Evolutionary conservation across 92 coral and sea anemone genomes (phyloP).

Genomic region (Desmophyllum pertusum): DNA sequence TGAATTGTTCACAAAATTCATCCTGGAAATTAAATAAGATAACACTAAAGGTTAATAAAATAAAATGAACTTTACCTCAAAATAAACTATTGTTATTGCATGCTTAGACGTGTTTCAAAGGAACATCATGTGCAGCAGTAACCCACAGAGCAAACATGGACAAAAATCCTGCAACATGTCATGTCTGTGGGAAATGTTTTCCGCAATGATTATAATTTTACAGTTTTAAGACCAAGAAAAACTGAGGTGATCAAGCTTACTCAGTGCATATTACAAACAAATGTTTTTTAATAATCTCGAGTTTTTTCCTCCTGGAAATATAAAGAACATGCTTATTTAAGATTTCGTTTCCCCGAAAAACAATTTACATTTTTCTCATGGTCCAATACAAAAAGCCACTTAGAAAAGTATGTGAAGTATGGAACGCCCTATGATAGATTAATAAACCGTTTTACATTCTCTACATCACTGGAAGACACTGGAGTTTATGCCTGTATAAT

Average conservation of each 20-base stretch:
- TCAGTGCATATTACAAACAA: neutral
- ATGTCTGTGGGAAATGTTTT: neutral
- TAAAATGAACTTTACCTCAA: neutral
- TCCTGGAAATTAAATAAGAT: constrained; percentile 64
- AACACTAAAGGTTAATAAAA: neutral
- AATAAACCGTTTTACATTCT: neutral
- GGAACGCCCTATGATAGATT: neutral
- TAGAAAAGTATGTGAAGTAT: constrained; percentile 16
- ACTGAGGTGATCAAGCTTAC: neutral
- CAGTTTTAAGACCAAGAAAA: neutral
- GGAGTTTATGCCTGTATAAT: neutral
- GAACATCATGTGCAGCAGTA: neutral
- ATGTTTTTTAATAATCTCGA: neutral
- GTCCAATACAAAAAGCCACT: constrained; percentile 17
- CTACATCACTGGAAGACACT: neutral
- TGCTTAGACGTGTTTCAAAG: constrained; percentile 2
- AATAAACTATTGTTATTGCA: neutral
- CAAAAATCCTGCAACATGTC: neutral
- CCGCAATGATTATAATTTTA: neutral
- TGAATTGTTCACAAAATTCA: constrained; percentile 84
- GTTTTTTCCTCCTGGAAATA: constrained; percentile 6
- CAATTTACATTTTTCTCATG: constrained; percentile 8
- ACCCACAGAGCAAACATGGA: neutral
- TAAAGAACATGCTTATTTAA: neutral
- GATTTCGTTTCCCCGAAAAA: neutral